Evolutionary conservation across 1,140 invertebrate species (phyloP), one percentile per base, ranked within the genome.

Genomic region (Pteromalus puparum): DNA sequence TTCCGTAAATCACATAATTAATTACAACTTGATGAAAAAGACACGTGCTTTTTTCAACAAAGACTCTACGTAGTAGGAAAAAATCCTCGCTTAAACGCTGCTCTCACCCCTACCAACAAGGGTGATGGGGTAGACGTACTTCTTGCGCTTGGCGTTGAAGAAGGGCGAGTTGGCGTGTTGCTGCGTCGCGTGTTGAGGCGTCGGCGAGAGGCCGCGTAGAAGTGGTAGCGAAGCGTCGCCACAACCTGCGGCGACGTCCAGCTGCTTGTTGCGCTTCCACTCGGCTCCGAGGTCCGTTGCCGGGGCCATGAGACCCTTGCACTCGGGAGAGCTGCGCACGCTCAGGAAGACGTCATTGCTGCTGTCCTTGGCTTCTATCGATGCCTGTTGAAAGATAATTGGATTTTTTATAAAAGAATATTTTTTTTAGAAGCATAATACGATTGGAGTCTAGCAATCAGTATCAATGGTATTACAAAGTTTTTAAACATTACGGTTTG

Each of bases 41-140:
- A 42, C 38, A 42, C 38, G 38, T 42, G 38, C 38, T 9, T 42
- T 42, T 12, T 42, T 42, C 6, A 7, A 42, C 5, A 42, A 42
- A 7, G 9, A 42, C 38, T 9, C 53, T 4, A 21, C 1, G 18
- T 7, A 61, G 18, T 6, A n/a, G 21, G 18, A 61, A 61, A 53
- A 26, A 78, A 70, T 28, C 21, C 24, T 34, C 3, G 5, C 48
- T 87, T 91, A 95, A 82, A 95, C 94, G 88, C 94, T 95, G 88
- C 94, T 94, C 86, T 95, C 94, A 6, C 94, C 94, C 70, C 92
- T 93, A 73, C 92, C 92, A 77, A 94, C 89, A 74, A 93, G 87
- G 0, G 93, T 94, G 30, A 93, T 92, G 10, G 94, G 94, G 89
- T 94, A 95, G 77, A 95, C 93, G 87, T 94, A 95, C 86, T 95